Percentiles rank a stretch among this genome's conserved stretches.
Evolutionary conservation across 2,888 invertebrate genomes (phyloP).

Genomic region (Mimachlamys varia): DNA sequence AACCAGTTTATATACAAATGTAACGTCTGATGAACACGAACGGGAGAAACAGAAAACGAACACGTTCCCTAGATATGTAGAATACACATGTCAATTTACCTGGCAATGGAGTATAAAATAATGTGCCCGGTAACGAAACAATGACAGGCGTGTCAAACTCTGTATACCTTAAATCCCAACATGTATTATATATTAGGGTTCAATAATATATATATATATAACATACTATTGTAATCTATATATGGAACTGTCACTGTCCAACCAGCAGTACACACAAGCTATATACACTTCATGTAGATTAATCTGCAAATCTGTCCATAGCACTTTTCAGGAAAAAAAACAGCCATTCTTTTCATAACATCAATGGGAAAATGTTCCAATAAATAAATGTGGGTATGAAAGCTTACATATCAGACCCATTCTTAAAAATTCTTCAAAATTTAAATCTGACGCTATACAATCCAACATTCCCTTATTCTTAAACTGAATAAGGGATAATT

Average conservation of each 20-base stretch:
- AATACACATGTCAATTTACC: not conserved
- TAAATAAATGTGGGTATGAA: not conserved
- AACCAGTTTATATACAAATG: slow-evolving; percentile 1
- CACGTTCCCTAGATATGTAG: not conserved
- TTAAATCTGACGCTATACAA: not conserved
- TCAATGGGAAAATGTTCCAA: not conserved
- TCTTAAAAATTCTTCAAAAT: not conserved
- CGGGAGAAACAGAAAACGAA: not conserved
- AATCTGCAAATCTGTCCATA: not conserved
- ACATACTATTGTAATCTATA: not conserved
- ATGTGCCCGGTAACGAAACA: not conserved
- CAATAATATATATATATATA: not conserved
- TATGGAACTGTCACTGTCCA: not conserved
- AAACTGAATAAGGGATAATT: not conserved
- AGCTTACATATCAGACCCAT: not conserved
- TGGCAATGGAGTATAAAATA: not conserved
- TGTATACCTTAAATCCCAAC: not conserved
- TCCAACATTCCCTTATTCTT: not conserved
- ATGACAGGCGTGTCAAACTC: not conserved
- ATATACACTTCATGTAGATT: not conserved
- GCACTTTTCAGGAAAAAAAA: slow-evolving; percentile 13
- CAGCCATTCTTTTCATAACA: not conserved
- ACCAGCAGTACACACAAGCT: not conserved
- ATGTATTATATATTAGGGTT: not conserved
- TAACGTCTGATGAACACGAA: not conserved